Evolutionary conservation across 1,140 invertebrate species (phyloP), one percentile per base, ranked within the genome.

Genomic region (Solenopsis invicta): DNA sequence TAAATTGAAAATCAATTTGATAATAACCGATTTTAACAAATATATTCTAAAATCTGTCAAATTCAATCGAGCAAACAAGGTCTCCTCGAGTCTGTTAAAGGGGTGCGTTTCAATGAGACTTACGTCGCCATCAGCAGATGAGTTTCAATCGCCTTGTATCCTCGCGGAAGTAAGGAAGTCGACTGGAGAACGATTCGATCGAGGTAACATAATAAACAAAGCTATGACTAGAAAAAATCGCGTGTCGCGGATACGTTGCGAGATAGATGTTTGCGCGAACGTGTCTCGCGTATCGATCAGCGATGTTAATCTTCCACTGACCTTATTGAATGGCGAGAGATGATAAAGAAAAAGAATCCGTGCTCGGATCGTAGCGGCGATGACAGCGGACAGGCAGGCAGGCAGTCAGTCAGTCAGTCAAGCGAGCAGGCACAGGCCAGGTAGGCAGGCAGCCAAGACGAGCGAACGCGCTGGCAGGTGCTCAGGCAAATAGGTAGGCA

Each of bases 241-340:
- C 34, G 16, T 29, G n/a, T 67, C 52, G 67, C 41, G 41, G 13
- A 75, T 84, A 48, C 69, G 13, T 18, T 13, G 24, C 12, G 2
- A 41, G 29, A 54, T 37, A 59, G 24, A 37, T 52, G 6, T 24
- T 29, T 4, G 34, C 21, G 24, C 18, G 69, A 29, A 84, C 54
- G 69, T 84, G 80, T 84, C n/a, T 24, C n/a, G 69, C 41, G 0
- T 75, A 74, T 84, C 41, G 21, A 84, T 50, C 16, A 10, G 9
- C n/a, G 13, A 61, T 18, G 37, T 82, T 74, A 74, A 84, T 84
- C 13, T 74, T 62, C 18, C 29, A 84, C 80, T 75, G n/a, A 84
- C 80, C 80, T 84, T 59, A 71, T 81, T 45, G n/a, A 54, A 61
- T 24, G 54, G 18, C 13, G 18, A 74, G 24, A 74, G 16, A 75